A percentile compares a stretch with the other conserved stretches of the same genome.
phyloP scores from a whole-genome alignment of 2,113 vertebrate species.

The Lota lota region DNA sequence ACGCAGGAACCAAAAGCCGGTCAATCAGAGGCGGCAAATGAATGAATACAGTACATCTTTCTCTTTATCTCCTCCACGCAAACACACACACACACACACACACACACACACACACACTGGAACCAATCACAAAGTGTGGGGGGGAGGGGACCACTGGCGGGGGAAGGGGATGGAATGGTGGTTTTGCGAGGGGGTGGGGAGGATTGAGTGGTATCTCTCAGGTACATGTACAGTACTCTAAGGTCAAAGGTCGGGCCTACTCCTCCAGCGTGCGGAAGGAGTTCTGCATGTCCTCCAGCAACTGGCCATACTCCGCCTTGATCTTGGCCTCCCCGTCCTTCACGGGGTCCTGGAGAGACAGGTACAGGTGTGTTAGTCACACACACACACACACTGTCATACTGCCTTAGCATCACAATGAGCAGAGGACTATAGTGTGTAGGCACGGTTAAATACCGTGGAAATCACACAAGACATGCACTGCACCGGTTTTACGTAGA shows the following conservation, averaged over 20 bases:
- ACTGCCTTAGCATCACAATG: background rate
- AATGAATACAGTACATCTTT: conserved; percentile 68
- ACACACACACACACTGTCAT: background rate
- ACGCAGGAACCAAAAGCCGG: conserved; percentile 51
- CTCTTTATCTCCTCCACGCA: conserved; percentile 57
- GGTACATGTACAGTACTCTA: conserved; percentile 20
- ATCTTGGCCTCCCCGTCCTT: conserved; percentile 96
- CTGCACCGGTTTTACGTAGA: no score
- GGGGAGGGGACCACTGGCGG: conserved; percentile 33
- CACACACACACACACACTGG: conserved; percentile 31
- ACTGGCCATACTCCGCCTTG: conserved; percentile 89
- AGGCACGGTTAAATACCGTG: no score
- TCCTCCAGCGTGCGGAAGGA: conserved; percentile 95
- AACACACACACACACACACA: conserved; percentile 27
- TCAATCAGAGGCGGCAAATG: conserved; percentile 45
- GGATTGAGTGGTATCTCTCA: conserved; percentile 18
- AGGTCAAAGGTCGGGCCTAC: conserved; percentile 51
- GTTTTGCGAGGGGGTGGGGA: conserved; percentile 43
- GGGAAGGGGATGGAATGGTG: conserved; percentile 67
- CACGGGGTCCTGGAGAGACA: conserved; percentile 82
- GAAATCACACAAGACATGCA: no score
- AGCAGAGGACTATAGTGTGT: no score
- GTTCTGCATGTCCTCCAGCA: conserved; percentile 97
- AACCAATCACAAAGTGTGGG: conserved; percentile 2
- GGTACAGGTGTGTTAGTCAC: background rate